phyloP scores from a whole-genome alignment of 2,113 vertebrate genomes.

The Fulmarus glacialis region DNA sequence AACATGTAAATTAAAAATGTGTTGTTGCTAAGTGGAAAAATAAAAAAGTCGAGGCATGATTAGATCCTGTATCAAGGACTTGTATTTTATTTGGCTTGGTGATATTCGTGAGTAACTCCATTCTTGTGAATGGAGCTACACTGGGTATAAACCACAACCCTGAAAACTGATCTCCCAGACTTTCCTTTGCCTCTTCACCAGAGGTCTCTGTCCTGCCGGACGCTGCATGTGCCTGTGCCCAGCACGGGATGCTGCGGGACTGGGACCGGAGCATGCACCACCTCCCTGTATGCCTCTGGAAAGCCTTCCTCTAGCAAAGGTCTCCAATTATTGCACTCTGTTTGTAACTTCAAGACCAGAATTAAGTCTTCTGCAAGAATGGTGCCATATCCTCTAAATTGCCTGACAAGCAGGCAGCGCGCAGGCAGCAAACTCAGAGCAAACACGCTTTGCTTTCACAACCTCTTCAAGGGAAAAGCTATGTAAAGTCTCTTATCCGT shows the following conservation, averaged over 20 bases:
- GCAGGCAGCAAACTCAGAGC: neutral
- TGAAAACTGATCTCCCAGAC: neutral
- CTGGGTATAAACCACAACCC: neutral
- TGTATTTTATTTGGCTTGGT: neutral
- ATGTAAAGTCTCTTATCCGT: neutral
- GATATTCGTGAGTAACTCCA: neutral
- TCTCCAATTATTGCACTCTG: neutral
- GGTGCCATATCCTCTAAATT: neutral
- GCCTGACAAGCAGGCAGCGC: neutral
- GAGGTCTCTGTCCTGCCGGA: neutral
- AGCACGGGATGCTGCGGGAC: neutral
- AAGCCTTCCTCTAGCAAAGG: slow-evolving; percentile 25
- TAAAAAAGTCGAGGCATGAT: neutral
- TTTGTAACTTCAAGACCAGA: neutral
- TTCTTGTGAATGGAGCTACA: neutral
- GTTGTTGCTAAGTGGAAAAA: neutral
- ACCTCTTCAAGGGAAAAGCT: neutral
- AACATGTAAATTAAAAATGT: neutral
- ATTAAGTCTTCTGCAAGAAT: neutral
- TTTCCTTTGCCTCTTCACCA: neutral
- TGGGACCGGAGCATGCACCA: neutral
- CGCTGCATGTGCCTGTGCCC: neutral
- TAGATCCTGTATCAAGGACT: neutral
- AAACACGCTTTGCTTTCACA: neutral
- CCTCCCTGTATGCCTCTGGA: slow-evolving; percentile 21